Base-by-base conservation (phyloP, 1,140 invertebrate species). In the Dinoponera quadriceps region DNA sequence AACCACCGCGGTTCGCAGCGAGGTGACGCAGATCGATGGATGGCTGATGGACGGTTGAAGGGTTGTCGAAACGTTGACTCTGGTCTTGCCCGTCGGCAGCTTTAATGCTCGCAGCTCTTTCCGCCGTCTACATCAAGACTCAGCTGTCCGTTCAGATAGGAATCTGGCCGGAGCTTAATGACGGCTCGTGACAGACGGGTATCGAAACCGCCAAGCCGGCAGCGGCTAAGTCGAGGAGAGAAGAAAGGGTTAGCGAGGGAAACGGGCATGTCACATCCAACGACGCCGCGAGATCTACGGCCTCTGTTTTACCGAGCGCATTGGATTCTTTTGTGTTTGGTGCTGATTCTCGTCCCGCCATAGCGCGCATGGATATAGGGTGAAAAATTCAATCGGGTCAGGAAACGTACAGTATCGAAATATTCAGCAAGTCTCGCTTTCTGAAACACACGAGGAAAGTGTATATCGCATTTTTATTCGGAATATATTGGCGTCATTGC, bases 251-350 rank as follows among this genome's bases (percentile, higher is more conserved):
- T 83, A 65, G 80, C 60, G 82, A 84, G 78, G 60, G 83, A 84
- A 73, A 82, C 85, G 83, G 71, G 82, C 88, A 90, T 90, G 91
- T 92, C 91, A 91, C 91, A 91, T 92, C 91, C 57, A 92, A 92
- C 91, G 90, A 86, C 88, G 91, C 91, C 91, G 91, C 91, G 90
- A 92, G 90, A 92, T 92, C 90, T 92, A 92, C 91, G 89, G 85
- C 88, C 89, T 89, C 74, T 51, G 86, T 83, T 89, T 90, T 84
- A 81, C 88, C 73, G 72, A 85, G 72, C 72, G 82, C 63, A 68
- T 88, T 68, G 82, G 82, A 89, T 90, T 92, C 90, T 91, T 91
- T 90, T 90, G 83, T 84, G 85, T 90, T 91, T 82, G 84, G 73
- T 81, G 54, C 78, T 68, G 66, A 20, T 69, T 83, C 84, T 73